A percentile compares a stretch with the other conserved stretches of the same genome.
phyloP scores from a whole-genome alignment of 2,797 vertebrate species.

The Philypnodon macrostomus region DNA sequence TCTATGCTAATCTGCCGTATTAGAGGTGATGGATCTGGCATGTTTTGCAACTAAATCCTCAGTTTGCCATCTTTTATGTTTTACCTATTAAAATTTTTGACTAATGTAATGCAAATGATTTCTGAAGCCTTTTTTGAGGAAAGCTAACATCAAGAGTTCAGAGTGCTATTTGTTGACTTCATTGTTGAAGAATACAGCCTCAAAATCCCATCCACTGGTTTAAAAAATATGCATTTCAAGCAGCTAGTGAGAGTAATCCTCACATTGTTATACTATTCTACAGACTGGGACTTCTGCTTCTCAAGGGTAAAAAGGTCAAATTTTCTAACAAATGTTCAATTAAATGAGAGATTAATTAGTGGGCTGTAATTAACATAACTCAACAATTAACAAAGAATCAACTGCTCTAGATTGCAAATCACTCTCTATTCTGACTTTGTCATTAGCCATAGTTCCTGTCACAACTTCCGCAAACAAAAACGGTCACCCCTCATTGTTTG shows the following conservation, averaged over 20 bases:
- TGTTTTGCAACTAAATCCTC: slow-evolving; percentile 42
- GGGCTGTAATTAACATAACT: no score
- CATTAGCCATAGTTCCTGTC: slow-evolving; percentile 19
- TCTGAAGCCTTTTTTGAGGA: slow-evolving; percentile 31
- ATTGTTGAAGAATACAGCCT: slow-evolving; percentile 49
- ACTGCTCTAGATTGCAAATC: slow-evolving; percentile 14
- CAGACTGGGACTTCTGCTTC: slow-evolving; percentile 46
- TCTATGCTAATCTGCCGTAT: slow-evolving; percentile 59
- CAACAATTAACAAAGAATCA: not conserved
- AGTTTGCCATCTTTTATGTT: slow-evolving; percentile 43
- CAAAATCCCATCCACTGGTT: slow-evolving; percentile 65
- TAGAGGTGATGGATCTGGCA: slow-evolving; percentile 61
- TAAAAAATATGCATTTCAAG: slow-evolving; percentile 63
- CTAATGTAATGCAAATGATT: slow-evolving; percentile 61
- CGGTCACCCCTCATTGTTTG: slow-evolving; percentile 41
- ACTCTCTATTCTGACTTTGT: slow-evolving; percentile 4
- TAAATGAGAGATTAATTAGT: not conserved
- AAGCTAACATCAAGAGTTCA: slow-evolving; percentile 58
- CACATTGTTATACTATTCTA: slow-evolving; percentile 49
- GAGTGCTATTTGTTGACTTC: slow-evolving; percentile 55
- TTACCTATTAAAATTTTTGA: slow-evolving; percentile 29
- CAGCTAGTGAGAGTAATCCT: slow-evolving; percentile 63
- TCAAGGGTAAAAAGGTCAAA: slow-evolving; percentile 30
- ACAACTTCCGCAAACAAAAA: slow-evolving; percentile 21
- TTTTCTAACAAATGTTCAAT: slow-evolving; percentile 29